Evolutionary conservation across 2,888 invertebrate species (phyloP).

Genomic region (Meiosimyza decipiens): DNA sequence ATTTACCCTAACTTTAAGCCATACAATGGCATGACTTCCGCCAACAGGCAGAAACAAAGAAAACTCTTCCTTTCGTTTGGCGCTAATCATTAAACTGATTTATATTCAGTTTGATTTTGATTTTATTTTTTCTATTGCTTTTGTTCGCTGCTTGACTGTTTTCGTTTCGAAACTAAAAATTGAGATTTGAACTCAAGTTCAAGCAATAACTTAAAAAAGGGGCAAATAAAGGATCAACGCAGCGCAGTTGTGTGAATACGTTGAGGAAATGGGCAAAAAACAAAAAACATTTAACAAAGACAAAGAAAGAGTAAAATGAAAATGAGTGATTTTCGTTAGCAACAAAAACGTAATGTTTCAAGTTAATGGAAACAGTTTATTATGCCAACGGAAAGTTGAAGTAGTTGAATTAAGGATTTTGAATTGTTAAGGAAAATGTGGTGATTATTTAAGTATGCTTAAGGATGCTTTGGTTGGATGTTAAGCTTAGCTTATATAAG

Average conservation of each 20-base stretch:
- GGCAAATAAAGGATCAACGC: neutral
- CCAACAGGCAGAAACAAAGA: neutral
- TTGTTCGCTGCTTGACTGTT: neutral
- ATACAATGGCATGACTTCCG: neutral
- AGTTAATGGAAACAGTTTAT: constrained; percentile 6
- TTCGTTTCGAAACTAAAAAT: constrained; percentile 15
- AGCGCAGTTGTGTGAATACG: neutral
- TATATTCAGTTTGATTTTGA: constrained; percentile 57
- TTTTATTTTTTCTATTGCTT: constrained; percentile 20
- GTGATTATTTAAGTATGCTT: too few species aligned
- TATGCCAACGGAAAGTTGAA: neutral
- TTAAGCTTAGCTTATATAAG: too few species aligned
- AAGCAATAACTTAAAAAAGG: constrained; percentile 11
- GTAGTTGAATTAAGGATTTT: too few species aligned
- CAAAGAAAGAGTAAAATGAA: neutral
- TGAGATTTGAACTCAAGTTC: constrained; percentile 33
- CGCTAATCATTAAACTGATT: constrained; percentile 59
- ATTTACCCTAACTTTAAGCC: neutral
- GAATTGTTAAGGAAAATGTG: too few species aligned
- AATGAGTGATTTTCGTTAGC: constrained; percentile 12
- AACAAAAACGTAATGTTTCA: neutral
- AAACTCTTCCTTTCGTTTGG: constrained; percentile 35
- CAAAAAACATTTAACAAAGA: neutral
- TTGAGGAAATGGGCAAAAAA: neutral
- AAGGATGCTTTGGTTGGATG: too few species aligned